These are phyloP conservation scores for Elephas maximus DNA, from an alignment of 2,113 vertebrate species.

Conservation along the genomic window DNA sequence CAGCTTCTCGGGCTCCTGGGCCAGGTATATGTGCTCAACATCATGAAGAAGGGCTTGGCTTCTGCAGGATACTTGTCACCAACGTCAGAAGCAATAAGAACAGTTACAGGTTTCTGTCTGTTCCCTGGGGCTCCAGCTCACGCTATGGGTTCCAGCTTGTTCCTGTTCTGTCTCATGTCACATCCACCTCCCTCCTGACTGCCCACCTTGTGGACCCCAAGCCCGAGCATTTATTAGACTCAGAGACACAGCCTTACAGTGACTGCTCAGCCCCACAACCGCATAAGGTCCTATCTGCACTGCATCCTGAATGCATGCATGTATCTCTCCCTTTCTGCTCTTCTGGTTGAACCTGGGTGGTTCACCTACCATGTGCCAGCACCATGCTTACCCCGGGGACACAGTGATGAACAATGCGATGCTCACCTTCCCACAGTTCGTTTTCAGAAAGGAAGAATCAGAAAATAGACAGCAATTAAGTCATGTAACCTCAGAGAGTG, in stretches of 20 bases:
- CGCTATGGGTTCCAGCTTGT: neutral
- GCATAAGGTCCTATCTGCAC: neutral
- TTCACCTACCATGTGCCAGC: neutral
- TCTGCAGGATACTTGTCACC: too few relatives aligned
- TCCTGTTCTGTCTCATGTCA: too few relatives aligned
- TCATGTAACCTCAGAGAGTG: neutral
- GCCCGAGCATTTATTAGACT: neutral
- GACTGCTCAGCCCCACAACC: too few relatives aligned
- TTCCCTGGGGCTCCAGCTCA: neutral
- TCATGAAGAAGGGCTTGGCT: neutral
- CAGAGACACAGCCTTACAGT: neutral
- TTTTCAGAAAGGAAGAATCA: neutral
- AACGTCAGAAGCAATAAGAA: rapidly evolving
- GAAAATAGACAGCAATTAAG: neutral
- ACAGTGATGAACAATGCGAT: rapidly evolving
- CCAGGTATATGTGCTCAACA: too few relatives aligned
- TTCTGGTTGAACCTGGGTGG: neutral
- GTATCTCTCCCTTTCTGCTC: neutral
- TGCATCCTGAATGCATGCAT: rapidly evolving
- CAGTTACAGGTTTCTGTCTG: neutral
- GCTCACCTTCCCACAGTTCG: neutral
- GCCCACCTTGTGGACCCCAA: neutral
- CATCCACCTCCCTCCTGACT: neutral
- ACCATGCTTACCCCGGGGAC: neutral
- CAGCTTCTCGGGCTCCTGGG: neutral